A percentile compares a stretch with the other conserved stretches of the same genome.
phyloP scores from a whole-genome alignment of 2,113 vertebrate genomes.

The Sylvia atricapilla region DNA sequence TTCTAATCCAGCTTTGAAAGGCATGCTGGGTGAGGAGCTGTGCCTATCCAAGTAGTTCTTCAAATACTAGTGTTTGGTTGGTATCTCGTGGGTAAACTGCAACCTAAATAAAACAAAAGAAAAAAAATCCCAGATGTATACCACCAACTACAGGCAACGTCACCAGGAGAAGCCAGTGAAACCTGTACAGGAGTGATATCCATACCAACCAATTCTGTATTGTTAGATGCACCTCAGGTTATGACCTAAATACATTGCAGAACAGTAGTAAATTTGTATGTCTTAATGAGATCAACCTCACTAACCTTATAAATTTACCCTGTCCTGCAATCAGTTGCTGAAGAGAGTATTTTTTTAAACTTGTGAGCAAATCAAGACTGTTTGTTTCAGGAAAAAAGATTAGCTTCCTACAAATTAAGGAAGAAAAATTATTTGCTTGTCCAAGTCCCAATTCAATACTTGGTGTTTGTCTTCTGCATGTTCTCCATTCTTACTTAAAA shows the following conservation, averaged over 20 bases:
- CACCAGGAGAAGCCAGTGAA: background rate
- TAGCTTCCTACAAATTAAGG: background rate
- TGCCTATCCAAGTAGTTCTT: constrained; percentile 4
- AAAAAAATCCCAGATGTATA: background rate
- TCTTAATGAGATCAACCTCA: background rate
- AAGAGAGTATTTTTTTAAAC: background rate
- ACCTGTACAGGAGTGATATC: background rate
- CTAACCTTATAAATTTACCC: background rate
- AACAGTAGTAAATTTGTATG: background rate
- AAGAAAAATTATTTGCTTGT: background rate
- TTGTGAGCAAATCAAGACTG: background rate
- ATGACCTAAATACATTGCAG: background rate
- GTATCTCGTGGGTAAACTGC: background rate
- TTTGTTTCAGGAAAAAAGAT: background rate
- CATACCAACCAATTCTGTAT: background rate
- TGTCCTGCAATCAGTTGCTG: background rate
- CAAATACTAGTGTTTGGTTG: constrained; percentile 28
- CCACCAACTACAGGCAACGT: background rate
- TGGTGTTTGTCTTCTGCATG: background rate
- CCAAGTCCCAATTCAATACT: background rate
- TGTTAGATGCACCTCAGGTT: background rate
- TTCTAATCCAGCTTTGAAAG: constrained; percentile 78
- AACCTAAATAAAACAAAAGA: constrained; percentile 35
- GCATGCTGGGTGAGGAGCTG: constrained; percentile 70
- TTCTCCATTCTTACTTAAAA: background rate